Evolutionary conservation across 2,888 invertebrate genomes (phyloP).

Genomic region (Amiota communis): DNA sequence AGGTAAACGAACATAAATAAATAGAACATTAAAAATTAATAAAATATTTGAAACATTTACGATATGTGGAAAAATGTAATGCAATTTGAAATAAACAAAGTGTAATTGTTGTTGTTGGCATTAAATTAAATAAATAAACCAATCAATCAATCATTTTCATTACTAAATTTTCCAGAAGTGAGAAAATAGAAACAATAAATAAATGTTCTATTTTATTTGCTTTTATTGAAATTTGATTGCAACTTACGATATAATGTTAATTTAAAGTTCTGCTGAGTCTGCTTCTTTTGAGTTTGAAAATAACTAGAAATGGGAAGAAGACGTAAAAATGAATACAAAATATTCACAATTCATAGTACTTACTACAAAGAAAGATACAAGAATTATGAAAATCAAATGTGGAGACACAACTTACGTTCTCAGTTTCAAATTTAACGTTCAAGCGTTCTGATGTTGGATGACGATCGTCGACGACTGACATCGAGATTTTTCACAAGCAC

Average conservation of each 20-base stretch:
- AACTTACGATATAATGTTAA: too few relatives aligned
- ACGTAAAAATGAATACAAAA: neutral
- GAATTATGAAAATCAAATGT: neutral
- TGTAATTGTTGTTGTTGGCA: conserved; percentile 43
- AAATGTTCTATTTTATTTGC: too few relatives aligned
- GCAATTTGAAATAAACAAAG: conserved; percentile 57
- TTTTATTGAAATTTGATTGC: too few relatives aligned
- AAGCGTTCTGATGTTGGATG: conserved; percentile 8
- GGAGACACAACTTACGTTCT: neutral
- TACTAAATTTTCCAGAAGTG: too few relatives aligned
- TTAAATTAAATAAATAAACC: conserved; percentile 32
- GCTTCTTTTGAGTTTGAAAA: neutral
- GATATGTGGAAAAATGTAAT: neutral
- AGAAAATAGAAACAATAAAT: too few relatives aligned
- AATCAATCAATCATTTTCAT: conserved; percentile 54
- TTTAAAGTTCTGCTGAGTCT: too few relatives aligned
- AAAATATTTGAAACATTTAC: conserved; percentile 19
- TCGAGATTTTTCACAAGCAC: too few relatives aligned
- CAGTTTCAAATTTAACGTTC: conserved; percentile 8
- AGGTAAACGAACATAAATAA: too few relatives aligned
- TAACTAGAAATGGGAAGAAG: conserved; percentile 1
- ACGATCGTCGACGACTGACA: too few relatives aligned
- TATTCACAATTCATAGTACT: neutral
- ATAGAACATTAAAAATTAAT: neutral
- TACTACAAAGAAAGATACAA: neutral